These are phyloP conservation scores for Hydrolagus affinis DNA, from an alignment of 2,113 vertebrate genomes.

Conservation along the genomic window DNA sequence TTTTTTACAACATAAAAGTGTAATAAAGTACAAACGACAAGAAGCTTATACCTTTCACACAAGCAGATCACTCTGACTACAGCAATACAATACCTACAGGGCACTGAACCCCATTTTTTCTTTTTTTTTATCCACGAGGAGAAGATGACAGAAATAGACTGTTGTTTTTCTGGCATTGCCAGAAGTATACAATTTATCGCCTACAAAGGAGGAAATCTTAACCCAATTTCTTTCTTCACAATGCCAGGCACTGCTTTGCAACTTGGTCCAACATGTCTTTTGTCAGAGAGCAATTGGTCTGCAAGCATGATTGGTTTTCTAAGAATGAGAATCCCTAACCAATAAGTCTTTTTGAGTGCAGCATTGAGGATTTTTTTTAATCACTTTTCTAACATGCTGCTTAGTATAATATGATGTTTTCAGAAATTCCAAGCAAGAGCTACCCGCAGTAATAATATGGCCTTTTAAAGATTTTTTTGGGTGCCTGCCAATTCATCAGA, in stretches of 20 bases:
- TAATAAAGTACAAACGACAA: no score
- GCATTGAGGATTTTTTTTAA: no score
- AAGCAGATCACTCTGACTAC: not conserved
- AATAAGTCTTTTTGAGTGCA: not conserved
- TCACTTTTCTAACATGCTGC: not conserved
- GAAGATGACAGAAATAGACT: not conserved
- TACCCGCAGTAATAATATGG: not conserved
- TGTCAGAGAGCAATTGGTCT: conserved; percentile 16
- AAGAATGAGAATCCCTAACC: not conserved
- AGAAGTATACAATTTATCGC: not conserved
- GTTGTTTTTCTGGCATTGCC: not conserved
- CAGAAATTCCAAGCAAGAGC: conserved; percentile 6
- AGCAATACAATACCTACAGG: not conserved
- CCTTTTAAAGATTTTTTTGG: conserved; percentile 13
- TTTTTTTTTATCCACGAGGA: not conserved
- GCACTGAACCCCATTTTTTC: not conserved
- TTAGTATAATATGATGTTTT: conserved; percentile 25
- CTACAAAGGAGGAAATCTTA: not conserved
- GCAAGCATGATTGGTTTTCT: not conserved
- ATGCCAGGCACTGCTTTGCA: not conserved
- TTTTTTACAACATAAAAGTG: no score
- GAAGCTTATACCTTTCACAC: no score
- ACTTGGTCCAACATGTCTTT: conserved; percentile 11
- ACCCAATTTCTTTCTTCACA: not conserved
- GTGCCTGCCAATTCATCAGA: not conserved